phyloP scores from a whole-genome alignment of 2,113 vertebrate genomes.

The Meriones unguiculatus region DNA sequence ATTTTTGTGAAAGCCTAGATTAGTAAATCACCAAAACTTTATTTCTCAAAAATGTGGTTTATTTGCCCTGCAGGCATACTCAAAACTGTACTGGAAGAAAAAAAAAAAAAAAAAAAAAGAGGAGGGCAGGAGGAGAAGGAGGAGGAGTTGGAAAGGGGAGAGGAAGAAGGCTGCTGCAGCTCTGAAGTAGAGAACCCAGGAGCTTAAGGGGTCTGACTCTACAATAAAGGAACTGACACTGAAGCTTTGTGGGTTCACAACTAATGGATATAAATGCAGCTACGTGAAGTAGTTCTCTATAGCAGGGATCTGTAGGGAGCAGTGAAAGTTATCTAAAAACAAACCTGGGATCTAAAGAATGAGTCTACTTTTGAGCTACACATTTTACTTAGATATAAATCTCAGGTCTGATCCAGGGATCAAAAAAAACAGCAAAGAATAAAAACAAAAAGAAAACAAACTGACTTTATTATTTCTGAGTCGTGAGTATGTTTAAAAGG shows the following conservation, averaged over 20 bases:
- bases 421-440: background rate
- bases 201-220: background rate
- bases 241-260: background rate
- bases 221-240: background rate
- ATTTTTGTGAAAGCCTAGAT: background rate
- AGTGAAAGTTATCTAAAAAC: background rate
- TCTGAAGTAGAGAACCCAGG: background rate
- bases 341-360: background rate
- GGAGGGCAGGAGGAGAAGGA: background rate
- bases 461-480: background rate
- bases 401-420: background rate
- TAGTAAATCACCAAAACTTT: background rate
- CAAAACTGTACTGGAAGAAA: background rate
- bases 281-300: background rate
- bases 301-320: background rate
- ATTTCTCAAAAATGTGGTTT: background rate
- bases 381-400: background rate
- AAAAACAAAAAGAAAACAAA: background rate
- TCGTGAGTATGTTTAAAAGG: background rate
- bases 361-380: background rate
- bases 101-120: background rate
- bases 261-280: background rate
- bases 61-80: background rate
- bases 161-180: too few species aligned
- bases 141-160: accelerated